A percentile compares a stretch with the other conserved stretches of the same genome.
phyloP scores from a whole-genome alignment of 2,113 vertebrate genomes.

The Aspiorhynchus laticeps region DNA sequence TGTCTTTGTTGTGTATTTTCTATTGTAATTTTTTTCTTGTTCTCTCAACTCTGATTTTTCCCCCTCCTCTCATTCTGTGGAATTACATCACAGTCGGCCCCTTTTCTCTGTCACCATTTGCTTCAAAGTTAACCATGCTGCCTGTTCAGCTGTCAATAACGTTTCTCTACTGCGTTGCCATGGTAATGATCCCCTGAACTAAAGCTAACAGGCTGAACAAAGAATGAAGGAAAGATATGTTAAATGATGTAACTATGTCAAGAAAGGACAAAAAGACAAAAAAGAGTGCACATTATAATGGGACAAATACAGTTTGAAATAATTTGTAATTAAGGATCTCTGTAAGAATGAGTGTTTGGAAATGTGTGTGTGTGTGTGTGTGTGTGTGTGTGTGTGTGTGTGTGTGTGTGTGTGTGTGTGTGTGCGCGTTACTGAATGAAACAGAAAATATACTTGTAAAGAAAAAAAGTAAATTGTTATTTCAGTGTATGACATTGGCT shows the following conservation, averaged over 20 bases:
- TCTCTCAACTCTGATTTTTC: slow-evolving; percentile 2
- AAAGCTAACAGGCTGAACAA: slow-evolving; percentile 5
- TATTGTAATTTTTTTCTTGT: neutral
- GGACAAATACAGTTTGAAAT: slow-evolving; percentile 19
- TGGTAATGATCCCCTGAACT: slow-evolving; percentile 23
- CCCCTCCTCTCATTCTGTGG: slow-evolving; percentile 2
- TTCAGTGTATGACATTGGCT: slow-evolving; percentile 45
- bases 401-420: too few species aligned
- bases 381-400: too few species aligned
- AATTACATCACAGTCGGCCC: slow-evolving; percentile 3
- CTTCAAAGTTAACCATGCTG: slow-evolving; percentile 18
- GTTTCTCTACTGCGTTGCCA: neutral
- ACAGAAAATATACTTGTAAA: slow-evolving; percentile 36
- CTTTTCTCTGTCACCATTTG: slow-evolving; percentile 37
- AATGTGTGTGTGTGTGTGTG: neutral
- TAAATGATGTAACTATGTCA: slow-evolving; percentile 34
- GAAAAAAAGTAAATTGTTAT: slow-evolving; percentile 39
- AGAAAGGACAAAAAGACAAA: slow-evolving; percentile 7
- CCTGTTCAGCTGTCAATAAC: slow-evolving; percentile 40
- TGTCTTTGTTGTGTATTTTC: slow-evolving; percentile 12
- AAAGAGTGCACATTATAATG: slow-evolving; percentile 7
- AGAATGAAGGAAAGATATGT: slow-evolving; percentile 22
- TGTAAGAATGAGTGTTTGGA: neutral
- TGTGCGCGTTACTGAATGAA: slow-evolving; percentile 8
- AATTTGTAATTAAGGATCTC: slow-evolving; percentile 41